Evolutionary conservation across 2,888 invertebrate species (phyloP).

Genomic region (Gymnoscelis rufifasciata): DNA sequence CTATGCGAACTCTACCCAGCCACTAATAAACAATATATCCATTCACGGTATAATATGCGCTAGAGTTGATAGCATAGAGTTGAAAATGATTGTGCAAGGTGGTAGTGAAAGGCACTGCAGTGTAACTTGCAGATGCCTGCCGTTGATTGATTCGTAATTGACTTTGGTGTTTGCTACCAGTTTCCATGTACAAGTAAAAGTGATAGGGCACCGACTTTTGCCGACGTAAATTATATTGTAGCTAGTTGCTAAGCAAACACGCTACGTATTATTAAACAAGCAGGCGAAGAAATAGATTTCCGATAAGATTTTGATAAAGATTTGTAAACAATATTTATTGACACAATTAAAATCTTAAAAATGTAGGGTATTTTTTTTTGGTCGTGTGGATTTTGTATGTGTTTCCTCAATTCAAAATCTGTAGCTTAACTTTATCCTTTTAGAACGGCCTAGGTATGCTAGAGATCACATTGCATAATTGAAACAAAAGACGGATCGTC

Average conservation of each 20-base stretch:
- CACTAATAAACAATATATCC: neutral
- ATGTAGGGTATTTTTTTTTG: no score
- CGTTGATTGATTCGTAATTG: conserved; percentile 16
- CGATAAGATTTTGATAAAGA: no score
- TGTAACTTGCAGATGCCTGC: conserved; percentile 8
- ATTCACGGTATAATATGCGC: neutral
- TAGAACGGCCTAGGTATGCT: no score
- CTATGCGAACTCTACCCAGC: neutral
- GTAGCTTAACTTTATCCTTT: no score
- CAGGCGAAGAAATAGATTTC: neutral
- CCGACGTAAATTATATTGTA: neutral
- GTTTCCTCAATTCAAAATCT: no score
- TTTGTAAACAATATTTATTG: no score
- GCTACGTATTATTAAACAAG: conserved; percentile 28
- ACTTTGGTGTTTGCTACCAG: conserved; percentile 8
- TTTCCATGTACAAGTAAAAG: conserved; percentile 4
- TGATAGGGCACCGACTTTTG: neutral
- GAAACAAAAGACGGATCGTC: no score
- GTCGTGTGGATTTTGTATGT: no score
- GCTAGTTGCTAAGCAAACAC: neutral
- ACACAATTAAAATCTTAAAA: no score
- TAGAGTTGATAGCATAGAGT: neutral
- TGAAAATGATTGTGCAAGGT: neutral
- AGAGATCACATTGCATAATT: no score
- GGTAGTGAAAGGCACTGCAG: conserved; percentile 15